Evolutionary conservation across 2,113 vertebrate genomes (phyloP).

Genomic region (Todiramphus saurophagus): DNA sequence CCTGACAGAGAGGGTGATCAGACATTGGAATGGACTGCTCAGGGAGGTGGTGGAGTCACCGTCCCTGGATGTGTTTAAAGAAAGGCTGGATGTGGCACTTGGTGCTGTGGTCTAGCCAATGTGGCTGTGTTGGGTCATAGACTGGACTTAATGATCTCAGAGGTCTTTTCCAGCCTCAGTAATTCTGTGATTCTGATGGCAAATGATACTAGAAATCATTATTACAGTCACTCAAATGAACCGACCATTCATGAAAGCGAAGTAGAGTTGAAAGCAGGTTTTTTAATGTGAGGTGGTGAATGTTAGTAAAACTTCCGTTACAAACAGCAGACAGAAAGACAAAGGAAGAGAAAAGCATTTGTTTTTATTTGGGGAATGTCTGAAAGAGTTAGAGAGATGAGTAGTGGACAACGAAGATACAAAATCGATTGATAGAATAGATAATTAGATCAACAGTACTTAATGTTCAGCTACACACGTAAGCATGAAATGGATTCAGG

Average conservation of each 20-base stretch:
- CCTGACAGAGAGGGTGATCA: too few species aligned
- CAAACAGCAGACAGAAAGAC: background rate
- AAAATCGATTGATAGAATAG: background rate
- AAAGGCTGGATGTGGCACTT: too few species aligned
- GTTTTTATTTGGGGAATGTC: background rate
- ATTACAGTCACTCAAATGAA: background rate
- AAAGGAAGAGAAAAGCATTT: background rate
- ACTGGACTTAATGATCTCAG: too few species aligned
- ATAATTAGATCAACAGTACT: background rate
- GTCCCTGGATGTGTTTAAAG: too few species aligned
- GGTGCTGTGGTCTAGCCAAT: too few species aligned
- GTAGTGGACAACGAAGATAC: background rate
- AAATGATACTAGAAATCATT: background rate
- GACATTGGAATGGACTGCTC: too few species aligned
- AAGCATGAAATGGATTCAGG: background rate
- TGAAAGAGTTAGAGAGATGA: background rate
- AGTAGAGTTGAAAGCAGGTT: background rate
- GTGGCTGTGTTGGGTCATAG: too few species aligned
- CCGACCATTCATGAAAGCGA: background rate
- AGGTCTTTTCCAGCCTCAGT: too few species aligned
- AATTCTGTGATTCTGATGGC: background rate
- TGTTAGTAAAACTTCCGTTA: background rate
- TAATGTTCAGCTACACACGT: background rate
- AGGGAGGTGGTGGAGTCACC: too few species aligned
- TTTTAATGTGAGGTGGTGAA: background rate